Conservation (phyloP, 1,140 invertebrate genomes). For the Magallana gigas region DNA sequence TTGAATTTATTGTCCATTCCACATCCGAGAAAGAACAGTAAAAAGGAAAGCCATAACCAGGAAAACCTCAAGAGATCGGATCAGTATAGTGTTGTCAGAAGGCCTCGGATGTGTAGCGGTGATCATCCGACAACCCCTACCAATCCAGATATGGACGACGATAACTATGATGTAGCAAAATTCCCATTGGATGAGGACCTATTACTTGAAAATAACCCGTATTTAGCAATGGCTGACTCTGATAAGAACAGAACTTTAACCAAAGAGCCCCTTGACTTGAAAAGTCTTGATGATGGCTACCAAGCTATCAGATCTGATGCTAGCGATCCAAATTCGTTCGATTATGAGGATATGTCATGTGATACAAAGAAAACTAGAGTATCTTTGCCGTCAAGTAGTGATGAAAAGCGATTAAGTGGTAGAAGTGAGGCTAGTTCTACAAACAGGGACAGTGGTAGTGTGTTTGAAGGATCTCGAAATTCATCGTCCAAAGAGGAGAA, state of each 20-base stretch:
- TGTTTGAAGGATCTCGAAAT: background rate
- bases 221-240: background rate
- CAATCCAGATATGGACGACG: background rate
- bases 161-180: background rate
- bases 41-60: background rate
- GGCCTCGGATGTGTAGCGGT: background rate
- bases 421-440: background rate
- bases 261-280: background rate
- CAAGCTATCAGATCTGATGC: constrained; percentile 17
- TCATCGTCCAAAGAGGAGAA: constrained; percentile 21
- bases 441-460: constrained; percentile 10
- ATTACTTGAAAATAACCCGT: background rate
- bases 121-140: background rate
- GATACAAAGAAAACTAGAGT: background rate
- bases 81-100: background rate
- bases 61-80: background rate
- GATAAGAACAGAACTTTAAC: background rate
- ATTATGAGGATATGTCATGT: background rate
- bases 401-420: background rate
- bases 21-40: background rate
- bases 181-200: background rate
- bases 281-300: constrained; percentile 30
- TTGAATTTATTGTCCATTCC: background rate
- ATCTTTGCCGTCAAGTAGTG: background rate
- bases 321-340: background rate